phyloP scores from a whole-genome alignment of 1,140 invertebrate species.

The Acyrthosiphon pisum region DNA sequence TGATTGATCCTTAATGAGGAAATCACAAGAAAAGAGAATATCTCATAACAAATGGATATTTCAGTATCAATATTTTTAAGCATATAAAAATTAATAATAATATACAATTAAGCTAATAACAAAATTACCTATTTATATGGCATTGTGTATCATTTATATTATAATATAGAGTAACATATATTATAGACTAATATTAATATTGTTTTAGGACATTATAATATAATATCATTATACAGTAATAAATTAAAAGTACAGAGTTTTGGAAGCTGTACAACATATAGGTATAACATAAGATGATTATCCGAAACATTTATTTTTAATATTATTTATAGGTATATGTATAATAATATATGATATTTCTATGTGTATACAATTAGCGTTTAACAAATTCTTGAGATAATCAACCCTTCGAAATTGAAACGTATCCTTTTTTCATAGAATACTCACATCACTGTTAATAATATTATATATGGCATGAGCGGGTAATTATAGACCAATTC shows the following conservation, averaged over 20 bases:
- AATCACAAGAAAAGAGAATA: constrained; percentile 56
- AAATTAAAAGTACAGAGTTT: constrained; percentile 56
- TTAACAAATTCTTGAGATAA: constrained; percentile 21
- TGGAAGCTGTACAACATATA: constrained; percentile 55
- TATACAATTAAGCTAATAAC: constrained; percentile 56
- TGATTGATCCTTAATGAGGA: background rate
- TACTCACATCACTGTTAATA: constrained; percentile 27
- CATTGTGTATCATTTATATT: constrained; percentile 46
- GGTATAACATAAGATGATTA: constrained; percentile 37
- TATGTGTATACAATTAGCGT: background rate
- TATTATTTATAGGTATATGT: background rate
- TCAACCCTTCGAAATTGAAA: background rate
- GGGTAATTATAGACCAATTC: background rate
- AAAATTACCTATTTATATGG: constrained; percentile 54
- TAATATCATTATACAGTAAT: constrained; percentile 50
- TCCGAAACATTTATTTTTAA: constrained; percentile 23
- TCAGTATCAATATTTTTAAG: constrained; percentile 21
- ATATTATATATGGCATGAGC: constrained; percentile 33
- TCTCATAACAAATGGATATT: constrained; percentile 34
- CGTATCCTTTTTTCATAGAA: background rate
- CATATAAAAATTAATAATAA: constrained; percentile 40
- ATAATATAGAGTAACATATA: constrained; percentile 45
- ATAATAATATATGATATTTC: background rate
- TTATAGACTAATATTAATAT: constrained; percentile 29
- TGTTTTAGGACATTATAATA: constrained; percentile 41